Evolutionary conservation across 2,888 invertebrate species (phyloP).

Genomic region (Lycaena phlaeas): DNA sequence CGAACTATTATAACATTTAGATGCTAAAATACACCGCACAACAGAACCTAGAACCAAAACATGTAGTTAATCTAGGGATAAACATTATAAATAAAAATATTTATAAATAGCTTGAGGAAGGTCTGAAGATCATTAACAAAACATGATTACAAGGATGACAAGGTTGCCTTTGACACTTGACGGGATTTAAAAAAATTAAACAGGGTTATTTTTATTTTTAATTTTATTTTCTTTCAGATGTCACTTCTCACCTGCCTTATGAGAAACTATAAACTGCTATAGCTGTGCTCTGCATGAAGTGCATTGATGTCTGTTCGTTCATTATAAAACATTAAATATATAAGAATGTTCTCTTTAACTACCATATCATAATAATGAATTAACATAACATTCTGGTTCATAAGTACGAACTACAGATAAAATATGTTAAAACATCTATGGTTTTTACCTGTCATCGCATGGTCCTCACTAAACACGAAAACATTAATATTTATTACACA

Average conservation of each 20-base stretch:
- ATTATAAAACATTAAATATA: slow-evolving; percentile 37
- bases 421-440: slow-evolving; percentile 11
- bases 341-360: slow-evolving; percentile 13
- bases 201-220: slow-evolving; percentile 27
- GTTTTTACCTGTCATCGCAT: slow-evolving; percentile 12
- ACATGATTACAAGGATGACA: no score
- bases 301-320: slow-evolving; percentile 54
- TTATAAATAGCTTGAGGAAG: no score
- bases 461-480: slow-evolving; percentile 33
- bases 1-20: no score
- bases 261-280: slow-evolving; percentile 87
- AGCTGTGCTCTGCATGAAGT: slow-evolving; percentile 66
- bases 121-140: no score
- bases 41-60: no score
- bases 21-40: no score
- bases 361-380: not conserved
- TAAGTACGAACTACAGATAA: slow-evolving; percentile 2
- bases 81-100: no score
- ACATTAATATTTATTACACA: no score
- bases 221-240: slow-evolving; percentile 84
- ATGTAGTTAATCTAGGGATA: no score
- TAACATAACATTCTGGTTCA: slow-evolving; percentile 1
- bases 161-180: not conserved
- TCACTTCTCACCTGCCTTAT: slow-evolving; percentile 92
- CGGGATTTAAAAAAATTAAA: slow-evolving; percentile 9